Percentiles rank a stretch among this genome's conserved stretches.
These are phyloP conservation scores for Scylla paramamosain DNA, from an alignment of 1,140 invertebrate species.

Conservation along the genomic window DNA sequence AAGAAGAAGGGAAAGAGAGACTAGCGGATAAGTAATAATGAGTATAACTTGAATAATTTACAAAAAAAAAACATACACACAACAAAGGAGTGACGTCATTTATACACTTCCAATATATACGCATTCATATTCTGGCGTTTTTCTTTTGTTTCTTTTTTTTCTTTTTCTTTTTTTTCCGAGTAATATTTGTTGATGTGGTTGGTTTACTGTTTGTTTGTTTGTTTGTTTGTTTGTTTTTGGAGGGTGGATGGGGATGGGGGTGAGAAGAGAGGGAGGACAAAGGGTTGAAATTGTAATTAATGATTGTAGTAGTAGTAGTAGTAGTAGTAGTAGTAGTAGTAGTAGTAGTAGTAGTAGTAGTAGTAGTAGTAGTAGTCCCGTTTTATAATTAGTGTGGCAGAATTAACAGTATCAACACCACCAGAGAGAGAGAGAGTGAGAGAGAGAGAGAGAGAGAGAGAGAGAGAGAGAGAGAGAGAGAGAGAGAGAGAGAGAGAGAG, in stretches of 20 bases:
- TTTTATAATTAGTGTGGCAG: too few relatives aligned
- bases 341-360: conserved; percentile 23
- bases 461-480: neutral
- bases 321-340: conserved; percentile 22
- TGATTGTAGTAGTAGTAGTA: neutral
- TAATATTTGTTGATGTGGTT: too few relatives aligned
- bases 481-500: neutral
- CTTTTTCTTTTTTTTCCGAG: too few relatives aligned
- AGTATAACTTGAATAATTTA: neutral
- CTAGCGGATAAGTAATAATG: neutral
- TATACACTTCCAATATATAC: too few relatives aligned
- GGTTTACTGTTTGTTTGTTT: too few relatives aligned
- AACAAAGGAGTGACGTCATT: too few relatives aligned
- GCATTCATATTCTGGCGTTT: too few relatives aligned
- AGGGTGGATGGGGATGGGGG: too few relatives aligned
- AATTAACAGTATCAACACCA: neutral
- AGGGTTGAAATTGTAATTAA: neutral
- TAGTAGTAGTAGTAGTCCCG: neutral
- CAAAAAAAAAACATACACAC: too few relatives aligned
- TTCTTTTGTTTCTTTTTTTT: too few relatives aligned
- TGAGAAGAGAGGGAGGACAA: too few relatives aligned
- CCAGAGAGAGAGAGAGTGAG: neutral
- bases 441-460: neutral
- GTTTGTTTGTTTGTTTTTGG: too few relatives aligned
- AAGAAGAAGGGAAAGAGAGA: conserved; percentile 22